phyloP scores from a whole-genome alignment of 2,113 vertebrate species.

The Choloepus hoffmanni region DNA sequence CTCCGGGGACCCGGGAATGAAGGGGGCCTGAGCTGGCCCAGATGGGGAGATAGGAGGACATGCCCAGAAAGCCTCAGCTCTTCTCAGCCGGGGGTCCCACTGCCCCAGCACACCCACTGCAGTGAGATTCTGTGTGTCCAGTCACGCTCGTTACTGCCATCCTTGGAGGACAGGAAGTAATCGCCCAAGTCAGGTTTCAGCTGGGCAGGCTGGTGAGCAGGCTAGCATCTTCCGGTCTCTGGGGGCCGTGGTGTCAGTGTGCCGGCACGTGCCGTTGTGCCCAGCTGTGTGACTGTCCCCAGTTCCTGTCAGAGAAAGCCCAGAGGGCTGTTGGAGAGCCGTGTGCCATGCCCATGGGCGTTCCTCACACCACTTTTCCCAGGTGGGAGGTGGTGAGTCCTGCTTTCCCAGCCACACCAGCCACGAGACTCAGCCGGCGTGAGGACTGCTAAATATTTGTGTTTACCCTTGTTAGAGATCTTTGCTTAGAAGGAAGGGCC shows the following conservation, averaged over 20 bases:
- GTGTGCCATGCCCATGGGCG: rapidly evolving
- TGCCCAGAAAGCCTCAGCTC: neutral
- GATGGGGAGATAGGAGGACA: neutral
- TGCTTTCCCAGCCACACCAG: neutral
- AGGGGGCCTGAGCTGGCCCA: neutral
- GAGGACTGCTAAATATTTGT: neutral
- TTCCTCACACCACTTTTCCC: neutral
- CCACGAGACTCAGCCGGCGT: neutral
- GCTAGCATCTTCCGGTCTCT: neutral
- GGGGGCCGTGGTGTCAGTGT: neutral
- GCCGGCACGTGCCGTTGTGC: neutral
- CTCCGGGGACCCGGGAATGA: neutral
- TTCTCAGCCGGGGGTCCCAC: too few relatives aligned
- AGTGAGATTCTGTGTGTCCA: too few relatives aligned
- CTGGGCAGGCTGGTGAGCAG: neutral
- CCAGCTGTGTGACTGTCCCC: neutral
- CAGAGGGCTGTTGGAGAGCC: neutral
- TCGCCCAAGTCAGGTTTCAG: neutral
- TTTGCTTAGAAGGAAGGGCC: neutral
- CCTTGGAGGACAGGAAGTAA: neutral
- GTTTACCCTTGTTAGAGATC: neutral
- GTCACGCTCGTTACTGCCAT: rapidly evolving
- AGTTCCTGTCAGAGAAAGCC: neutral
- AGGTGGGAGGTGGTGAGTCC: neutral
- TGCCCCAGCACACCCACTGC: rapidly evolving